Evolutionary conservation across 2,113 vertebrate species (phyloP).

Genomic region (Cynoglossus semilaevis): DNA sequence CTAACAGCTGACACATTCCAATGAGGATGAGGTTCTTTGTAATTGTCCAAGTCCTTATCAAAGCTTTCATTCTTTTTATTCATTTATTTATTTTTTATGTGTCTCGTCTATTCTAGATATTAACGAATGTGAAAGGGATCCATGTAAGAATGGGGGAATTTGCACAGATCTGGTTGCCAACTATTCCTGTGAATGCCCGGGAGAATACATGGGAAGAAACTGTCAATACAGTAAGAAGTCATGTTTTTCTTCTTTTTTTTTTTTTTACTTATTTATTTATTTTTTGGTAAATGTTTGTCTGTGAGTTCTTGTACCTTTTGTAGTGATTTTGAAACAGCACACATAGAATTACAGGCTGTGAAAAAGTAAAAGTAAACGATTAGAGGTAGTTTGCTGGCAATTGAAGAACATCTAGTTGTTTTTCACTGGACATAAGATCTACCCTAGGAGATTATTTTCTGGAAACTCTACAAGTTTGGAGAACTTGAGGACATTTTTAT

Average conservation of each 20-base stretch:
- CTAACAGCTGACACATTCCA: conserved; percentile 52
- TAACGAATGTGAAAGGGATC: conserved; percentile 93
- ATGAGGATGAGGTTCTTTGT: conserved; percentile 48
- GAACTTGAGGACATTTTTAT: not conserved
- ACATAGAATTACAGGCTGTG: conserved; percentile 18
- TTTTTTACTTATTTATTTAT: no score
- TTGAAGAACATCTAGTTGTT: not conserved
- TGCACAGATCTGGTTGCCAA: conserved; percentile 96
- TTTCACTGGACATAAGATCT: not conserved
- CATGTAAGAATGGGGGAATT: conserved; percentile 94
- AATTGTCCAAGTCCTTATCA: conserved; percentile 46
- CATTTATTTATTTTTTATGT: conserved; percentile 19
- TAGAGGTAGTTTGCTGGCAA: conserved; percentile 7
- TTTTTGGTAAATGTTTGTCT: conserved; percentile 10
- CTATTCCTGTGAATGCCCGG: conserved; percentile 97
- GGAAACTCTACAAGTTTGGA: not conserved
- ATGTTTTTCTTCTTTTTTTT: not conserved
- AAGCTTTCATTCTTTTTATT: conserved; percentile 44
- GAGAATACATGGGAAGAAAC: conserved; percentile 97
- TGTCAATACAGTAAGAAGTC: conserved; percentile 92
- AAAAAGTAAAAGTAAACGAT: conserved; percentile 8
- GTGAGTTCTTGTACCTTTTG: conserved; percentile 9
- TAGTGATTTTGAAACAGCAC: conserved; percentile 4
- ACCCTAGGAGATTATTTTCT: not conserved
- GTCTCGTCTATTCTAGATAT: conserved; percentile 81